A percentile compares a stretch with the other conserved stretches of the same genome.
phyloP scores from a whole-genome alignment of 2,797 vertebrate species.

The Cetoscarus ocellatus region DNA sequence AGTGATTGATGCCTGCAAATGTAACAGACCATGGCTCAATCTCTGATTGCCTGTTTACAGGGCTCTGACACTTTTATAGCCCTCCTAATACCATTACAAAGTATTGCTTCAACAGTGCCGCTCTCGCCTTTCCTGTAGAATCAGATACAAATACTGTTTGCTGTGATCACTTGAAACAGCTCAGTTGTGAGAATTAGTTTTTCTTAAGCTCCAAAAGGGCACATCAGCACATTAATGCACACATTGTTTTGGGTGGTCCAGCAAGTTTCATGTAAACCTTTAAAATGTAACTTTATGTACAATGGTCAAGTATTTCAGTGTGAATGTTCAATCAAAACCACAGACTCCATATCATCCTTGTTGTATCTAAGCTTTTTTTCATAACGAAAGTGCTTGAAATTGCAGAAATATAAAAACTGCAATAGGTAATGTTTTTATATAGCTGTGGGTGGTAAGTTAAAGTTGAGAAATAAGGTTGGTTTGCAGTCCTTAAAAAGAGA shows the following conservation, averaged over 20 bases:
- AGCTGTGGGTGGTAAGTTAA: neutral
- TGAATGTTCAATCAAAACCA: neutral
- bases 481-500: neutral
- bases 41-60: slow-evolving; percentile 75
- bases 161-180: slow-evolving; percentile 45
- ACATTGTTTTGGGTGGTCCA: slow-evolving; percentile 9
- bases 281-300: neutral
- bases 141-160: slow-evolving; percentile 58
- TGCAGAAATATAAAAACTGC: too few relatives aligned
- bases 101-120: slow-evolving; percentile 70
- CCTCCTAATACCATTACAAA: slow-evolving; percentile 77
- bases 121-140: slow-evolving; percentile 65
- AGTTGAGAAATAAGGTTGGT: neutral
- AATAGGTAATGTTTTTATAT: too few relatives aligned
- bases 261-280: slow-evolving; percentile 1
- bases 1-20: slow-evolving; percentile 70
- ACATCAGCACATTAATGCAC: slow-evolving; percentile 14
- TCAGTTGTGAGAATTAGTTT: slow-evolving; percentile 51
- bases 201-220: slow-evolving; percentile 20
- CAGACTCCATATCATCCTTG: neutral
- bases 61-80: slow-evolving; percentile 77
- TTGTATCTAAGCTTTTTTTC: neutral
- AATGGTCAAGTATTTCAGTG: neutral
- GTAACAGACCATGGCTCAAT: slow-evolving; percentile 70
- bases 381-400: too few relatives aligned